A percentile compares a stretch with the other conserved stretches of the same genome.
phyloP scores from a whole-genome alignment of 2,797 vertebrate species.

The Alca torda region DNA sequence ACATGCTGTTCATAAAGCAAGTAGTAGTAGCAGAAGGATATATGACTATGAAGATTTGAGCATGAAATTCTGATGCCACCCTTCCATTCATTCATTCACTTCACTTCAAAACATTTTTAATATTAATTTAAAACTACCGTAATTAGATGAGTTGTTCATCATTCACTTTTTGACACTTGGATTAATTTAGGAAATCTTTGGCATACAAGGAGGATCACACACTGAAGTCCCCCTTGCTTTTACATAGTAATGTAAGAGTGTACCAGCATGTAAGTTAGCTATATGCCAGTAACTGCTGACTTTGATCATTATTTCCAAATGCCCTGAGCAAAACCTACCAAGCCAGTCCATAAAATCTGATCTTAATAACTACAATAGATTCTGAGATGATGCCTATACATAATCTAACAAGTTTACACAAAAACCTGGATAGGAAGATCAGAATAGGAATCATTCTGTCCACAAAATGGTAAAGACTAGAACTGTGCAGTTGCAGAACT shows the following conservation, averaged over 20 bases:
- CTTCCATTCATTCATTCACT: not conserved
- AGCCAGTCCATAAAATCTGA: not conserved
- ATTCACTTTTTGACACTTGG: not conserved
- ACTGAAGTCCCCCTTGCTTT: not conserved
- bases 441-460: not conserved
- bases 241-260: not conserved
- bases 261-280: not conserved
- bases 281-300: not conserved
- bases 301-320: not conserved
- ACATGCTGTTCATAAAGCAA: not conserved
- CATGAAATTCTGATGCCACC: not conserved
- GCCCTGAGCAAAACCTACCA: not conserved
- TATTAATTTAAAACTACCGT: not conserved
- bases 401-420: not conserved
- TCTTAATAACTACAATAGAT: not conserved
- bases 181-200: not conserved
- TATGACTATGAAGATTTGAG: not conserved
- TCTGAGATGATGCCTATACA: not conserved
- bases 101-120: not conserved
- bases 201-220: not conserved
- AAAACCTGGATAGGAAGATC: not conserved
- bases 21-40: not conserved
- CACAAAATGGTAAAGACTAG: not conserved
- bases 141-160: fast-evolving
- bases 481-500: not conserved